Evolutionary conservation across 37 sponge, comb jelly and placozoan species (phyloP).

Genomic region (Cladorhizidae sp.): DNA sequence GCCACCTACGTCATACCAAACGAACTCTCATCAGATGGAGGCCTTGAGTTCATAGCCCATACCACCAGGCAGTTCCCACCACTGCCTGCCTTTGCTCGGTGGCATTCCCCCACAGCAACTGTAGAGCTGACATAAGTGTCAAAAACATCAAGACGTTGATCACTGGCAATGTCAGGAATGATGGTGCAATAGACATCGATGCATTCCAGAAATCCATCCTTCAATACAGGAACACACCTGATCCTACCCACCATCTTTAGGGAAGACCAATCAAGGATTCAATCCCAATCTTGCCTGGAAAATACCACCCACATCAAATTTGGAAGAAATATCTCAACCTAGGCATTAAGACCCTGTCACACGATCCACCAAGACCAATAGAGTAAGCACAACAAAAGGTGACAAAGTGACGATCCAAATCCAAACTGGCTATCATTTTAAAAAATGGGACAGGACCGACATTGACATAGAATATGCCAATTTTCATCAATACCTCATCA

Average conservation of each 20-base stretch:
- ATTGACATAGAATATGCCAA: slow-evolving; percentile 28
- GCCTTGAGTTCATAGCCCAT: slow-evolving; percentile 32
- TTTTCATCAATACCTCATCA: slow-evolving; percentile 43
- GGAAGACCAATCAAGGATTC: slow-evolving; percentile 44
- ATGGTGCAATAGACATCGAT: slow-evolving; percentile 23
- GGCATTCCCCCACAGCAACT: slow-evolving; percentile 46
- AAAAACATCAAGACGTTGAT: slow-evolving; percentile 39
- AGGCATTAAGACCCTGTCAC: slow-evolving; percentile 40
- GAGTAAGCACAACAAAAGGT: slow-evolving; percentile 45
- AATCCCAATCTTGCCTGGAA: slow-evolving; percentile 45
- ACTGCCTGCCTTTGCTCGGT: slow-evolving; percentile 47
- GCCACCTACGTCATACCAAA: slow-evolving; percentile 56
- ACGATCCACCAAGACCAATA: slow-evolving; percentile 39
- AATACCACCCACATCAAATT: slow-evolving; percentile 24
- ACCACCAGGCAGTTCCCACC: slow-evolving; percentile 28
- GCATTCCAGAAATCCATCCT: slow-evolving; percentile 38
- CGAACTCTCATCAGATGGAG: slow-evolving; percentile 54
- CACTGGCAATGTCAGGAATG: slow-evolving; percentile 26
- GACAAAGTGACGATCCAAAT: slow-evolving; percentile 48
- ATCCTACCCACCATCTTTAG: slow-evolving; percentile 31
- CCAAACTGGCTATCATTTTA: slow-evolving; percentile 35
- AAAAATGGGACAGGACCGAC: slow-evolving; percentile 46
- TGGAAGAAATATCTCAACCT: slow-evolving; percentile 17
- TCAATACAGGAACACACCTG: slow-evolving; percentile 36
- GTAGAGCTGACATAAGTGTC: slow-evolving; percentile 13